phyloP scores from a whole-genome alignment of 2,113 vertebrate species.

The Thinocorus orbignyianus region DNA sequence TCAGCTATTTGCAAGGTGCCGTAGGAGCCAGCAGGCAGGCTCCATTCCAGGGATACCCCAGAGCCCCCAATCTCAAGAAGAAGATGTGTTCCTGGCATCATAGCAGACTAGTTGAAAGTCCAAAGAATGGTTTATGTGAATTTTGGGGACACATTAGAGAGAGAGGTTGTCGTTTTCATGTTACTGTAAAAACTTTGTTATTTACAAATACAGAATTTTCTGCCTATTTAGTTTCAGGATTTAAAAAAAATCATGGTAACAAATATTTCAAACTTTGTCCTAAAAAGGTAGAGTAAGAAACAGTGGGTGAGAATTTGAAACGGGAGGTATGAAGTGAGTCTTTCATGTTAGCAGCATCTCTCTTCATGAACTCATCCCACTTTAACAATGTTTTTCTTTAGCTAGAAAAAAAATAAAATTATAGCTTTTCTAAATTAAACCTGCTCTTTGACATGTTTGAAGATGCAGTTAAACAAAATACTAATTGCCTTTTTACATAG shows the following conservation, averaged over 20 bases:
- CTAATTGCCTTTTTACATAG: background rate
- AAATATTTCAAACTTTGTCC: background rate
- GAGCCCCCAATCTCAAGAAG: background rate
- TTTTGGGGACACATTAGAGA: background rate
- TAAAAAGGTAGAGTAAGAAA: background rate
- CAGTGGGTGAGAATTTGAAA: background rate
- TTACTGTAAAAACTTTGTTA: too few species aligned
- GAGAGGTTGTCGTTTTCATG: background rate
- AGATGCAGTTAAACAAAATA: background rate
- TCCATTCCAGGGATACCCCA: background rate
- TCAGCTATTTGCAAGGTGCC: background rate
- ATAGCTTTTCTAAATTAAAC: background rate
- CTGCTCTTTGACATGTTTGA: background rate
- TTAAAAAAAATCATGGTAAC: background rate
- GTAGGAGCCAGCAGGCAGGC: background rate
- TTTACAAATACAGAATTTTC: background rate
- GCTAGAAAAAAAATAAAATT: background rate
- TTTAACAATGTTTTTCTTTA: background rate
- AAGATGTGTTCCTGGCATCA: background rate
- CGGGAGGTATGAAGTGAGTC: background rate
- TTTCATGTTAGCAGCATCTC: background rate
- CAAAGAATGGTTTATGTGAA: background rate
- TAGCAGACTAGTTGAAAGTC: background rate
- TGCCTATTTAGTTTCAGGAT: background rate
- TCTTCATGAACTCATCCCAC: background rate